These are phyloP conservation scores for Schizopygopsis pylzovi DNA, from an alignment of 2,797 vertebrate genomes.

Conservation along the genomic window DNA sequence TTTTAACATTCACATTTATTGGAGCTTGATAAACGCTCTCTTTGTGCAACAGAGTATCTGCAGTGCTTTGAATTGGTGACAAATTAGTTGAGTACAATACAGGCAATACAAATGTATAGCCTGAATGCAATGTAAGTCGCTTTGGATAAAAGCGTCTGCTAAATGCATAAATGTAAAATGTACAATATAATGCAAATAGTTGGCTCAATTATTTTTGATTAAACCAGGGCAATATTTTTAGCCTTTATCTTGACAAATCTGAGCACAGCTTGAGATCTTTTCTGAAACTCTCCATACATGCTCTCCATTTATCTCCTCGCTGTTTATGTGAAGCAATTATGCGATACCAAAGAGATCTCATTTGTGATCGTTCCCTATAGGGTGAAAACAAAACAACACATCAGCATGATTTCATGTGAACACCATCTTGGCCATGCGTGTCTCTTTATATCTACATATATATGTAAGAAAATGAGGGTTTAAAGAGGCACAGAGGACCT, in stretches of 20 bases:
- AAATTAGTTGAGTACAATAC: not conserved
- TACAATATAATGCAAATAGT: not conserved
- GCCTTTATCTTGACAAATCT: not conserved
- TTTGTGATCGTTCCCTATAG: not conserved
- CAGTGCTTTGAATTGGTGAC: not conserved
- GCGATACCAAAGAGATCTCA: not conserved
- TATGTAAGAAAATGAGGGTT: slow-evolving; percentile 41
- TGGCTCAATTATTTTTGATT: not conserved
- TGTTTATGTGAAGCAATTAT: not conserved
- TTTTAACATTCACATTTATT: not conserved
- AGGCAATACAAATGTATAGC: too few relatives aligned
- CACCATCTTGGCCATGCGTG: not conserved
- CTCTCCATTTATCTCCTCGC: not conserved
- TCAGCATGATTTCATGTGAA: slow-evolving; percentile 15
- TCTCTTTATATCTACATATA: slow-evolving; percentile 24
- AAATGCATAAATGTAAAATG: too few relatives aligned
- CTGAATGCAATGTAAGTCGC: too few relatives aligned
- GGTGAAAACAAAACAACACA: slow-evolving; percentile 30
- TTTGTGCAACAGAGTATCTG: not conserved
- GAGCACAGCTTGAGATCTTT: not conserved
- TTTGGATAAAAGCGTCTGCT: too few relatives aligned
- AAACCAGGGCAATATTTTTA: not conserved
- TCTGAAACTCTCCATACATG: not conserved
- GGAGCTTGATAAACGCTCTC: not conserved
- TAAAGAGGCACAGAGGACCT: slow-evolving; percentile 25